Conservation (phyloP, 2,797 vertebrate genomes). For the Ispidina picta region DNA sequence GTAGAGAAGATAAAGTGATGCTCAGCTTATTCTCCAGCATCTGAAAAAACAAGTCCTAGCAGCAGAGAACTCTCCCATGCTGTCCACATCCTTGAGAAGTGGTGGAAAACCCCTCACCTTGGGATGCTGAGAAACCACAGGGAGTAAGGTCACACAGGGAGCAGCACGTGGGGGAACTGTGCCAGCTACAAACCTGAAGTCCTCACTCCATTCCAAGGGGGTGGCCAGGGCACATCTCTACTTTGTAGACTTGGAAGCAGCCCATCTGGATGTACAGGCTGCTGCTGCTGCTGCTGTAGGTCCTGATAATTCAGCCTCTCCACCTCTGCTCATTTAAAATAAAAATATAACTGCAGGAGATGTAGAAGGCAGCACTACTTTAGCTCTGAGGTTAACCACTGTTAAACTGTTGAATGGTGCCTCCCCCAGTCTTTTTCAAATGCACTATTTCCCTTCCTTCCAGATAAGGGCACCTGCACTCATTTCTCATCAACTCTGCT, state of each 20-base stretch:
- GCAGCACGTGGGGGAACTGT: neutral
- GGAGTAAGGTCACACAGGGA: neutral
- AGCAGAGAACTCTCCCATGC: neutral
- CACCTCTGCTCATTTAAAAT: neutral
- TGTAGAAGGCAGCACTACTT: neutral
- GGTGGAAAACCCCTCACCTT: neutral
- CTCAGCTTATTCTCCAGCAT: neutral
- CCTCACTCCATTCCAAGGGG: neutral
- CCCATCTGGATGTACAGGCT: neutral
- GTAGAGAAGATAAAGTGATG: neutral
- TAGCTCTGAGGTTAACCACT: neutral
- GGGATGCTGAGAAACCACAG: neutral
- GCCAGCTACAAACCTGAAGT: accelerated
- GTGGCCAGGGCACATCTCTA: neutral
- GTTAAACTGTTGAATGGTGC: neutral
- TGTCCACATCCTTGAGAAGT: neutral
- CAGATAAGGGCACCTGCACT: neutral
- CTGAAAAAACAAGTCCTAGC: neutral
- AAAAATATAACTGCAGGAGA: neutral
- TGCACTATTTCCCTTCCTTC: neutral
- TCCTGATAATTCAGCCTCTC: neutral
- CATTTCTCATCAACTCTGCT: neutral
- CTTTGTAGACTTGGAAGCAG: neutral
- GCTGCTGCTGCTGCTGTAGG: neutral
- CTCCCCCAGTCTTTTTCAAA: conserved; percentile 19